Evolutionary conservation across 2,797 vertebrate genomes (phyloP), one percentile per base, ranked within the genome.

Genomic region (Macropodus opercularis): DNA sequence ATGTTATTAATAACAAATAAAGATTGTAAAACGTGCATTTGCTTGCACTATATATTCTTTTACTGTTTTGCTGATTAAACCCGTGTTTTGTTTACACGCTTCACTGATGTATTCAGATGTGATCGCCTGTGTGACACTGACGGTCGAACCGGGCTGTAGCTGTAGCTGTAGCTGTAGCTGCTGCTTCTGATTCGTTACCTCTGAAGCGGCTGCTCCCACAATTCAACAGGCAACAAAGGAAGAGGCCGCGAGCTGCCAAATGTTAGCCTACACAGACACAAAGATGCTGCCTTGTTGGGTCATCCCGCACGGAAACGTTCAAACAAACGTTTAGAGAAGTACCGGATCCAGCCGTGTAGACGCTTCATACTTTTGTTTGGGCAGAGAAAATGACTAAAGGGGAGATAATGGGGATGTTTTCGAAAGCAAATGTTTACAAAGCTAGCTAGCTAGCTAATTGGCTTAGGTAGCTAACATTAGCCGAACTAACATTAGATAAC

Each of bases 221-320:
- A 91, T 92, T 90, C 91, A 93, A 93, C 91, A 92, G 90, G 90
- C 91, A 92, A 93, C 91, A 93, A 92, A 92, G 90, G 89, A 89
- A 85, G 83, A 86, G 87, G 86, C 87, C 89, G 85, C 54, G 36
- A 79, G 88, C 88, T 81, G 71, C 75, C 52, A 77, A 90, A 73
- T 83, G 84, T 65, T 87, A 85, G 85, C 87, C 70, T 63, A 58
- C 79, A 79, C 57, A 49, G 62, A 49, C 49, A 54, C 44, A 69
- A 32, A 79, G 48, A 81, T 77, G 74, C 67, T 72, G 66, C 57
- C 54, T 61, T 64, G 71, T 59, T 69, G 60, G 77, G 58, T 61
- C 29, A 43, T 18, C 49, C 21, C 26, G 6, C n/a, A 29, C 53
- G 56, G 41, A 42, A 8, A 12, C 29, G 35, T 23, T 5, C 21